These are phyloP conservation scores for Capitulum mitella DNA, from an alignment of 2,888 invertebrate species.

Conservation along the genomic window DNA sequence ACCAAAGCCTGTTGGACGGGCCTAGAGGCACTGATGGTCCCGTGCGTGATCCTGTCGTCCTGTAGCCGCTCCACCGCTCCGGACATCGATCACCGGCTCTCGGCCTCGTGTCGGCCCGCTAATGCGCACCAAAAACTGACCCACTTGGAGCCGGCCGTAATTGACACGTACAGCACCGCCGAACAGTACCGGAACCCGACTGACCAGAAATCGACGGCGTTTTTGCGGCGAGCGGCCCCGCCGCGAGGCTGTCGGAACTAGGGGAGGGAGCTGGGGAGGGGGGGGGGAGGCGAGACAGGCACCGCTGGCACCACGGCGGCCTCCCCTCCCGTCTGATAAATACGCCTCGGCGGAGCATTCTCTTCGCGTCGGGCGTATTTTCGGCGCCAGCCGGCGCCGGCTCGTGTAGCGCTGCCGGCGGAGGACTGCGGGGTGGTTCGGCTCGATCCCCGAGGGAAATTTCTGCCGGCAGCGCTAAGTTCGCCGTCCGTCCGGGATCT, in stretches of 20 bases:
- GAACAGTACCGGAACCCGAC: background rate
- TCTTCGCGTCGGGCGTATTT: background rate
- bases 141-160: background rate
- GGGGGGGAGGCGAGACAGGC: no score
- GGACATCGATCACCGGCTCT: no score
- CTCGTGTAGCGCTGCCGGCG: background rate
- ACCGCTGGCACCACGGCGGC: no score
- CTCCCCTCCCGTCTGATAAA: no score
- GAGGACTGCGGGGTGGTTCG: background rate
- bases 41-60: no score
- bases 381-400: background rate
- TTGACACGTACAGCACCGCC: background rate
- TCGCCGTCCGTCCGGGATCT: background rate
- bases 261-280: no score
- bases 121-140: background rate
- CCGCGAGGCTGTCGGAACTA: background rate
- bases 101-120: background rate
- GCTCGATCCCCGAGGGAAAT: background rate
- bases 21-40: no score
- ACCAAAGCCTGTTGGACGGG: no score
- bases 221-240: background rate
- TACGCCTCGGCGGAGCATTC: no score
- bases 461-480: background rate
- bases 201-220: background rate
- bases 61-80: no score